Percentiles rank a stretch among this genome's conserved stretches.
Conservation (phyloP, 2,797 vertebrate species). For the Neosalanx taihuensis region DNA sequence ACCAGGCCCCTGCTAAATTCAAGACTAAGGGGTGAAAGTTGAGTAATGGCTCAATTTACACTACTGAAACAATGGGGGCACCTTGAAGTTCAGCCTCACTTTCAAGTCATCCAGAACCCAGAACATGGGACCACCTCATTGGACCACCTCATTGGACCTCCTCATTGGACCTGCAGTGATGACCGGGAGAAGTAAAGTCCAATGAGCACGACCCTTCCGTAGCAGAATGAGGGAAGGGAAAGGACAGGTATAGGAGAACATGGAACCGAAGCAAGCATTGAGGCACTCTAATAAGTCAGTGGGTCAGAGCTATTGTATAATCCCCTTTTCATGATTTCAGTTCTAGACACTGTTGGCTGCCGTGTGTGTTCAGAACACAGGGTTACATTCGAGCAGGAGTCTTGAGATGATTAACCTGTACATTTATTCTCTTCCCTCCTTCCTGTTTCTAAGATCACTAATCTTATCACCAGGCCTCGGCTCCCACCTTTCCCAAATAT, state of each 20-base stretch:
- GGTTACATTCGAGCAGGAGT: slow-evolving; percentile 10
- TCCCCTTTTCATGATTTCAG: neutral
- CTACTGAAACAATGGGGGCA: neutral
- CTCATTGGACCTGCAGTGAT: neutral
- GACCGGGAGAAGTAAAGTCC: neutral
- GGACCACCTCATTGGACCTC: too few relatives aligned
- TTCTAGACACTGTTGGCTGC: neutral
- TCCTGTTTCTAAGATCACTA: slow-evolving; percentile 51
- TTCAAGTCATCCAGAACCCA: neutral
- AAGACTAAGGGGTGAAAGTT: neutral
- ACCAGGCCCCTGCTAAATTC: neutral
- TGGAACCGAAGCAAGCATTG: neutral
- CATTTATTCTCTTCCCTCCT: slow-evolving; percentile 36
- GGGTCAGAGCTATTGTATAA: neutral
- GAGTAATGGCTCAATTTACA: neutral
- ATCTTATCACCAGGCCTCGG: slow-evolving; percentile 60
- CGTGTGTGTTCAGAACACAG: neutral
- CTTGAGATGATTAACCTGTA: slow-evolving; percentile 34
- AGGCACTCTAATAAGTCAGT: neutral
- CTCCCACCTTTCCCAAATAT: slow-evolving; percentile 60
- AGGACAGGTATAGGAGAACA: slow-evolving; percentile 1
- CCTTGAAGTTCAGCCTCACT: neutral
- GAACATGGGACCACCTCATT: neutral
- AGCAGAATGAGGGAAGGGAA: neutral
- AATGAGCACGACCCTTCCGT: neutral